A percentile compares a stretch with the other conserved stretches of the same genome.
Conservation (phyloP, 2,113 vertebrate genomes). For the Takifugu flavidus region DNA sequence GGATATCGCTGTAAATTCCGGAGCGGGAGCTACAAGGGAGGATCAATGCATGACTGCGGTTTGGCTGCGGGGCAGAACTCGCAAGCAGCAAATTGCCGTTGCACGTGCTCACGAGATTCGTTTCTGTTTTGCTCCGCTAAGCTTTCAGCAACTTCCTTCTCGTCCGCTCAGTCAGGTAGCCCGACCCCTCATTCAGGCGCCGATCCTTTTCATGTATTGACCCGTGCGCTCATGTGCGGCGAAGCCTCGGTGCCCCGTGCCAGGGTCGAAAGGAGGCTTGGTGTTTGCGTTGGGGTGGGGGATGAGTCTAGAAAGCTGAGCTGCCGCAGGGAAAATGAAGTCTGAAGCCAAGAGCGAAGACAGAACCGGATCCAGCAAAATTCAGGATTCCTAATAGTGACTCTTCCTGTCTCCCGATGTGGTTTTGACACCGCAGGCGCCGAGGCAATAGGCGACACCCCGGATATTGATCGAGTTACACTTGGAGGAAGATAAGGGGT, state of each 20-base stretch:
- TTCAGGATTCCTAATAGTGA: slow-evolving; percentile 49
- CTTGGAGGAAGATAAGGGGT: slow-evolving; percentile 35
- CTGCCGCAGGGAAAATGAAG: slow-evolving; percentile 23
- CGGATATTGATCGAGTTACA: slow-evolving; percentile 54
- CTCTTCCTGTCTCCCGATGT: slow-evolving; percentile 27
- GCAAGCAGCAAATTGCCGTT: slow-evolving; percentile 38
- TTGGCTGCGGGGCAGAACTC: slow-evolving; percentile 42
- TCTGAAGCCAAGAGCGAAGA: slow-evolving; percentile 16
- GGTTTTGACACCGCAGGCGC: slow-evolving; percentile 42
- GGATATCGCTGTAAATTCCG: slow-evolving; percentile 3
- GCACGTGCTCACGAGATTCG: slow-evolving; percentile 20
- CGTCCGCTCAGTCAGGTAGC: slow-evolving; percentile 44
- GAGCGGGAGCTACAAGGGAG: slow-evolving; percentile 9
- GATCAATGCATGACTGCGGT: slow-evolving; percentile 45
- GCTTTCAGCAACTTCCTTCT: slow-evolving; percentile 42
- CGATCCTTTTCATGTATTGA: slow-evolving; percentile 63
- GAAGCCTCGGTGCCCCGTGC: slow-evolving; percentile 44
- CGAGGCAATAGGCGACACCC: slow-evolving; percentile 25
- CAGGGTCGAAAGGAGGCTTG: slow-evolving; percentile 30
- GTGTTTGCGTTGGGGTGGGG: slow-evolving; percentile 2
- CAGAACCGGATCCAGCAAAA: slow-evolving; percentile 33
- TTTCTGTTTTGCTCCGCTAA: slow-evolving; percentile 27
- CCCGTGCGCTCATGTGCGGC: slow-evolving; percentile 50
- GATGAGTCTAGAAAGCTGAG: slow-evolving; percentile 1
- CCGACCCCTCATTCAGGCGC: slow-evolving; percentile 45